Evolutionary conservation across 1,140 invertebrate species (phyloP), one percentile per base, ranked within the genome.

Genomic region (Cryptotermes secundus): DNA sequence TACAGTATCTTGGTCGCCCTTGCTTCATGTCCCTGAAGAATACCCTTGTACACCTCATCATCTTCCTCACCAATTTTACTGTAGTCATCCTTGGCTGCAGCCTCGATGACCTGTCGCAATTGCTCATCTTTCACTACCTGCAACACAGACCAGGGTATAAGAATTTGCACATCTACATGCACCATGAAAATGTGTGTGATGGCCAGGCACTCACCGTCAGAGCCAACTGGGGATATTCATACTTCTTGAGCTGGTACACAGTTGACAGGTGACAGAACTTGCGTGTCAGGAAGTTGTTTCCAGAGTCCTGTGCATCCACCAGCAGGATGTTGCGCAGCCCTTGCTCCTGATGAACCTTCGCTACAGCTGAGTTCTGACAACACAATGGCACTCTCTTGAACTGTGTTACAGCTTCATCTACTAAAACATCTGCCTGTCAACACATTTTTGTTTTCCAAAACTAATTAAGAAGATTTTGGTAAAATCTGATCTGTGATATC

Each of bases 51-150:
- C 3, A 83, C 38, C 35, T 84, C 84, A 6, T 85, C 85, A 22
- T 84, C 91, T 34, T 90, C 84, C 26, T 90, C 87, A 84, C 93
- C 92, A 35, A 88, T 89, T 9, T 88, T 86, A 83, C 88, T 86
- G 80, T 90, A 87, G 86, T 90, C 90, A 83, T 86, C 81, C 84
- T 87, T 87, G 10, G 93, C 93, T 24, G 91, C 90, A 84, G 93
- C 89, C 85, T 94, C 93, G 80, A 96, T 93, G 0, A 95, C 94
- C 86, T 93, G 90, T 87, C 93, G 92, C 34, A 96, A 89, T 85
- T 92, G 89, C n/a, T 94, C 93, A 89, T 96, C 94, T 85, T 93
- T 92, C 84, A 96, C 88, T 34, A 96, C 93, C 92, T 95, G 88
- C 82, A 88, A 85, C 88, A 81, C 34, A 84, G 1, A 38, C 16